phyloP scores from a whole-genome alignment of 2,888 invertebrate genomes.

The Amblyteles armatorius region DNA sequence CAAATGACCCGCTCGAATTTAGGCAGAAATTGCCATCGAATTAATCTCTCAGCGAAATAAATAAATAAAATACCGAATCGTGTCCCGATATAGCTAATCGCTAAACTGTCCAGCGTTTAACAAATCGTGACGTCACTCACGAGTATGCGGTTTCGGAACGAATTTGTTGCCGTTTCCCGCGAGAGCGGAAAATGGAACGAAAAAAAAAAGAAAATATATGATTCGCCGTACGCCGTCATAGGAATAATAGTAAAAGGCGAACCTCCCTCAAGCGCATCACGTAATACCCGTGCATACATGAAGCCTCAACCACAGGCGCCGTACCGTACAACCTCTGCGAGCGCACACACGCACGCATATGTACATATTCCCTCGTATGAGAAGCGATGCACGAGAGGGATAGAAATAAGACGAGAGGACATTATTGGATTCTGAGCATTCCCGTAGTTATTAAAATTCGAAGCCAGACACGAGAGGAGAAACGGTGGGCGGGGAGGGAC shows the following conservation, averaged over 20 bases:
- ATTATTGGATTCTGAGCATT: slow-evolving; percentile 84
- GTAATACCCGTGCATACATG: slow-evolving; percentile 33
- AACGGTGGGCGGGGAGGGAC: slow-evolving; percentile 31
- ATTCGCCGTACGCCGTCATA: not conserved
- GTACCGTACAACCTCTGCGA: not conserved
- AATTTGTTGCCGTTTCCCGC: not conserved
- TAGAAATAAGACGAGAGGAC: slow-evolving; percentile 73
- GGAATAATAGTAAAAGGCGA: slow-evolving; percentile 13
- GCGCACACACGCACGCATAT: not conserved
- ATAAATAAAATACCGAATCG: not conserved
- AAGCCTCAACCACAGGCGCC: slow-evolving; percentile 6
- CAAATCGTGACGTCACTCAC: not conserved
- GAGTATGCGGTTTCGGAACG: not conserved
- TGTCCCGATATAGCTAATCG: too few species aligned
- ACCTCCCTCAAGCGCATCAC: slow-evolving; percentile 4
- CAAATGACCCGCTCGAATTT: not conserved
- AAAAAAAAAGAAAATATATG: not conserved
- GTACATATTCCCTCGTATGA: slow-evolving; percentile 53
- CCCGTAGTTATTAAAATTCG: slow-evolving; percentile 84
- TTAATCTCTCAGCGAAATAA: not conserved
- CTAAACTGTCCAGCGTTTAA: not conserved
- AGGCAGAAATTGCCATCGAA: not conserved
- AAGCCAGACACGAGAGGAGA: slow-evolving; percentile 79
- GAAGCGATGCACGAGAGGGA: slow-evolving; percentile 70
- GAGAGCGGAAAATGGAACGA: not conserved